A percentile compares a stretch with the other conserved stretches of the same genome.
phyloP scores from a whole-genome alignment of 2,113 vertebrate species.

The Cinclus cinclus region DNA sequence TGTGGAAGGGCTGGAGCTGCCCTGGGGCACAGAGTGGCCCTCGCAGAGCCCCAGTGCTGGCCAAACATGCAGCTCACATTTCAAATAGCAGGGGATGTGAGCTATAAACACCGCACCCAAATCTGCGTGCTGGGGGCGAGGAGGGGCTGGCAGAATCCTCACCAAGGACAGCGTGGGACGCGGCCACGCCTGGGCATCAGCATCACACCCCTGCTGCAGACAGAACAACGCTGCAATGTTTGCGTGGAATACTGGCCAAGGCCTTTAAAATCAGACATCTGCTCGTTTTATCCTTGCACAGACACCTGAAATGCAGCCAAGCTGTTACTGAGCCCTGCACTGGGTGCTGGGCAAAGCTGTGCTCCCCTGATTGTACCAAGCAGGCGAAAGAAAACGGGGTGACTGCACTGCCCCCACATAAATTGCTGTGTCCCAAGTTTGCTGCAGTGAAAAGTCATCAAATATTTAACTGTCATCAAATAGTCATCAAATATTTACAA shows the following conservation, averaged over 20 bases:
- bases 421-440: neutral
- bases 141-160: neutral
- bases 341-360: neutral
- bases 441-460: neutral
- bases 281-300: neutral
- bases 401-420: neutral
- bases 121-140: rapidly evolving
- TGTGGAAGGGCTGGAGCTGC: neutral
- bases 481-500: too few species aligned
- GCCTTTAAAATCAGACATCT: conserved; percentile 1
- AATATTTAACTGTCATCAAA: neutral
- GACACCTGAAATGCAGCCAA: neutral
- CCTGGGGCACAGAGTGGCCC: neutral
- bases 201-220: neutral
- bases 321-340: neutral
- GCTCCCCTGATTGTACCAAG: neutral
- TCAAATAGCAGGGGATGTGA: neutral
- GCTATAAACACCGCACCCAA: neutral
- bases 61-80: neutral
- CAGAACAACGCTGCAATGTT: neutral
- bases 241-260: neutral
- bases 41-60: neutral
- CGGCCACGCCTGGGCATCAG: neutral
- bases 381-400: neutral
- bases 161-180: neutral